A percentile compares a stretch with the other conserved stretches of the same genome.
Evolutionary conservation across 2,888 invertebrate genomes (phyloP).

Genomic region (Lepidonotus clava): DNA sequence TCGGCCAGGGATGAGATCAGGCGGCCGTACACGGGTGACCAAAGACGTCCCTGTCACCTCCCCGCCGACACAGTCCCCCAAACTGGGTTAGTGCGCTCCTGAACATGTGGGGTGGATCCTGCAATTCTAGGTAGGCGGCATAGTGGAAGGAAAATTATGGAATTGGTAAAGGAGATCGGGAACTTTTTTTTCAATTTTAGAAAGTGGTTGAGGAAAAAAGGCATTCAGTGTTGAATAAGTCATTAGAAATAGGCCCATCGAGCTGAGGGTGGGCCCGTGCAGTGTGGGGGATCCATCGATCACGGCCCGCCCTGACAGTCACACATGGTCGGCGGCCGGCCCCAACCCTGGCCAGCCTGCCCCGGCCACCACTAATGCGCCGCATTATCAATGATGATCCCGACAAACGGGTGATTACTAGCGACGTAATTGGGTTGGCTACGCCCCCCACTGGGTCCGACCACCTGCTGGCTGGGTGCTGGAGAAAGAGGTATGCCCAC

Average conservation of each 20-base stretch:
- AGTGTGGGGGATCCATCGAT: not conserved
- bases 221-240: too few relatives aligned
- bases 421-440: not conserved
- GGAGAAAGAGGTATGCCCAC: too few relatives aligned
- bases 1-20: too few relatives aligned
- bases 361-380: not conserved
- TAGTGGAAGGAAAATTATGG: too few relatives aligned
- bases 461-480: not conserved
- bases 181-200: too few relatives aligned
- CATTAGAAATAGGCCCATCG: too few relatives aligned
- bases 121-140: too few relatives aligned
- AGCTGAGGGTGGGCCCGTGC: not conserved
- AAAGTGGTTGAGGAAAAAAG: too few relatives aligned
- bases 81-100: too few relatives aligned
- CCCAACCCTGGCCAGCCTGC: not conserved
- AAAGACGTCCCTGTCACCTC: not conserved
- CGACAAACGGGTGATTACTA: conserved; percentile 17
- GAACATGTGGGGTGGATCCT: too few relatives aligned
- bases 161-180: too few relatives aligned
- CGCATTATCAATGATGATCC: not conserved
- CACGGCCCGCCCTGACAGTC: not conserved
- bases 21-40: not conserved
- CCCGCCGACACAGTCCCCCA: too few relatives aligned
- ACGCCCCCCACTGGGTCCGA: not conserved
- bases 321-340: not conserved